Percentiles rank a stretch among this genome's conserved stretches.
Evolutionary conservation across 2,113 vertebrate species (phyloP).

Genomic region (Sardina pilchardus): DNA sequence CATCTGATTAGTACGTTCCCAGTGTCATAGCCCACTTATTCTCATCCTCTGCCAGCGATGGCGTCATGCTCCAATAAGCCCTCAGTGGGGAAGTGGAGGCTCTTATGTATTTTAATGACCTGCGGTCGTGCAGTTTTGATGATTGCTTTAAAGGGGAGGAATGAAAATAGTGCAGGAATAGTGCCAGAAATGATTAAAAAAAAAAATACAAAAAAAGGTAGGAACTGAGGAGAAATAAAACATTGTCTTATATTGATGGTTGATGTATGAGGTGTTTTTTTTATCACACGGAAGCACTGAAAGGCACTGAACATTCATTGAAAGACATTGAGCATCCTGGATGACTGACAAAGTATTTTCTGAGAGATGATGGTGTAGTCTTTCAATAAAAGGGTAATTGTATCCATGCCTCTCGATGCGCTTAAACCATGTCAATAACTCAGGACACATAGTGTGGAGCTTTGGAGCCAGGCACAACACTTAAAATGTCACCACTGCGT

Average conservation of each 20-base stretch:
- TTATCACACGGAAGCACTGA: conserved; percentile 43
- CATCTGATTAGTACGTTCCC: conserved; percentile 58
- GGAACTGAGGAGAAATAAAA: conserved; percentile 40
- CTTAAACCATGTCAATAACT: conserved; percentile 68
- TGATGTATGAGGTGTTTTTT: conserved; percentile 23
- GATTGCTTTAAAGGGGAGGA: conserved; percentile 42
- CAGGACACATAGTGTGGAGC: conserved; percentile 53
- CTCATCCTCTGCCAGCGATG: conserved; percentile 49
- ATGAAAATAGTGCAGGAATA: conserved; percentile 36
- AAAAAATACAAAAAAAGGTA: not conserved
- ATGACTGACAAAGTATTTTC: conserved; percentile 53
- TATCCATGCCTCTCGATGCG: conserved; percentile 59
- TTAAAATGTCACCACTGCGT: conserved; percentile 62
- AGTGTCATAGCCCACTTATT: conserved; percentile 62
- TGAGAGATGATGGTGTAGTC: conserved; percentile 48
- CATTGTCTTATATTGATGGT: not conserved
- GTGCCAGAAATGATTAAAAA: conserved; percentile 36
- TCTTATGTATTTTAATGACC: conserved; percentile 57
- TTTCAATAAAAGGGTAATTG: conserved; percentile 69
- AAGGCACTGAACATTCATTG: conserved; percentile 48
- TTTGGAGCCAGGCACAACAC: conserved; percentile 63
- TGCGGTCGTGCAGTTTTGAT: conserved; percentile 48
- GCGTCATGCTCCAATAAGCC: conserved; percentile 65
- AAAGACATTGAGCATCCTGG: conserved; percentile 54
- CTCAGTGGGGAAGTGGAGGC: conserved; percentile 50